Percentiles rank a stretch among this genome's conserved stretches.
Conservation (phyloP, 2,113 vertebrate genomes). For the Microtus montanus region DNA sequence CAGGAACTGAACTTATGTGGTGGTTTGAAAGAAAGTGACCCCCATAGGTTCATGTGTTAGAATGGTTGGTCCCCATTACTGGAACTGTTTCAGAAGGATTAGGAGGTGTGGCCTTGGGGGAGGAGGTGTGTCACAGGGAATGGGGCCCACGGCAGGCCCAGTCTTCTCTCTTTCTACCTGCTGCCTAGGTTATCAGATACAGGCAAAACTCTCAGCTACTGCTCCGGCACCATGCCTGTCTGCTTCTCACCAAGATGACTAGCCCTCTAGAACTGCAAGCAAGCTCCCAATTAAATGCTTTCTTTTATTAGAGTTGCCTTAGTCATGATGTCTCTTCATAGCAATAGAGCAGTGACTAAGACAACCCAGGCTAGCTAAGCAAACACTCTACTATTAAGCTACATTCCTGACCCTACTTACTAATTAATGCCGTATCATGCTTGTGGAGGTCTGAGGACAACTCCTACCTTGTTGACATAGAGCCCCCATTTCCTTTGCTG, state of each 20-base stretch:
- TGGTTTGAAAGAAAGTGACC: background rate
- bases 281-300: background rate
- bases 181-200: background rate
- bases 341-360: background rate
- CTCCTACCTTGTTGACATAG: background rate
- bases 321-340: background rate
- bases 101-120: background rate
- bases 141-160: background rate
- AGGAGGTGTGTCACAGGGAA: background rate
- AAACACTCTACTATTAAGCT: background rate
- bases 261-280: background rate
- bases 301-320: background rate
- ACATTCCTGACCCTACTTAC: background rate
- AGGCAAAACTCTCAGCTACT: background rate
- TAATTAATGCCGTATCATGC: background rate
- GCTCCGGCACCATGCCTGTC: background rate
- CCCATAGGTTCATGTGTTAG: background rate
- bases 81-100: background rate
- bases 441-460: background rate
- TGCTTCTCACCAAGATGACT: background rate
- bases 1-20: background rate
- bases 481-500: background rate
- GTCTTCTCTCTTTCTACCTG: background rate
- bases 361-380: background rate
- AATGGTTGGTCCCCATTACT: background rate